Percentiles rank a stretch among this genome's conserved stretches.
These are phyloP conservation scores for Festucalex cinctus DNA, from an alignment of 2,113 vertebrate species.

Conservation along the genomic window DNA sequence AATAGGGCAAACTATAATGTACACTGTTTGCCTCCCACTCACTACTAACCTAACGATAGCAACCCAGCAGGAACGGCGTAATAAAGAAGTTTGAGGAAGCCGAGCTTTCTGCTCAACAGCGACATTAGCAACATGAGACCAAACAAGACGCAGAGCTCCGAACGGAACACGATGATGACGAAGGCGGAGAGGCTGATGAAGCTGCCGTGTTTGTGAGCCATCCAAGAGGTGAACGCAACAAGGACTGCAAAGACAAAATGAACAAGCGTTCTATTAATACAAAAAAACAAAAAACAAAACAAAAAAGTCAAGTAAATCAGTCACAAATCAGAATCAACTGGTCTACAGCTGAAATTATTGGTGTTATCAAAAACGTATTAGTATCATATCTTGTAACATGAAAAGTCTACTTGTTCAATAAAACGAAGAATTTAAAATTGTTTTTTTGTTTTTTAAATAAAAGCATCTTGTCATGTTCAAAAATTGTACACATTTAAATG, in stretches of 20 bases:
- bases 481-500: too few relatives aligned
- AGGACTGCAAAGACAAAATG: constrained; percentile 71
- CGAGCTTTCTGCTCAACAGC: constrained; percentile 73
- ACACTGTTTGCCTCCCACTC: constrained; percentile 7
- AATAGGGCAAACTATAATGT: not conserved
- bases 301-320: not conserved
- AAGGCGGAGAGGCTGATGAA: constrained; percentile 89
- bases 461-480: too few relatives aligned
- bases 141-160: constrained; percentile 85
- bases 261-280: too few relatives aligned
- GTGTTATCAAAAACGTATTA: too few relatives aligned
- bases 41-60: constrained; percentile 84
- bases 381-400: too few relatives aligned
- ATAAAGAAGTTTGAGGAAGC: constrained; percentile 68
- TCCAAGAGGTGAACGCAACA: constrained; percentile 83
- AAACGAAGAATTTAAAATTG: too few relatives aligned
- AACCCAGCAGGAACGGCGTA: constrained; percentile 81
- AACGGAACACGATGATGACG: constrained; percentile 86
- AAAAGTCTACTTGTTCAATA: too few relatives aligned
- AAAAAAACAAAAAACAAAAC: not conserved
- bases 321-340: too few relatives aligned
- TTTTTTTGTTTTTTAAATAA: too few relatives aligned
- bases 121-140: constrained; percentile 84
- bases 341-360: too few relatives aligned
- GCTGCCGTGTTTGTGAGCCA: constrained; percentile 75